phyloP scores from a whole-genome alignment of 1,140 invertebrate species.

The Anoplolepis gracilipes region DNA sequence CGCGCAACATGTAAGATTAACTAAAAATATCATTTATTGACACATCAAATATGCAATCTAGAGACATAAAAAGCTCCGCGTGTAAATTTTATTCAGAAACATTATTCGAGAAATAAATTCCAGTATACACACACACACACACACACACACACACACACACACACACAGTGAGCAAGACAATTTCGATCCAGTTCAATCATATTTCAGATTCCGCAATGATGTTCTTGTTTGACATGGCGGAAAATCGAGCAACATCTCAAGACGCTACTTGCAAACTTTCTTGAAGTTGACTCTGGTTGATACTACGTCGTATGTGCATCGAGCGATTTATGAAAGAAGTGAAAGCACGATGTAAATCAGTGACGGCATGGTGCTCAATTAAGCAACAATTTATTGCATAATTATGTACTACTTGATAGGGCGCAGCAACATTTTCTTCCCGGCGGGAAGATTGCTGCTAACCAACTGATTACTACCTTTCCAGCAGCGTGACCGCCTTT shows the following conservation, averaged over 20 bases:
- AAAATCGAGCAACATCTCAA: constrained; percentile 44
- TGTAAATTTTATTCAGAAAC: neutral
- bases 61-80: neutral
- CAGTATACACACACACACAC: too few relatives aligned
- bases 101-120: constrained; percentile 9
- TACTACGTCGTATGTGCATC: constrained; percentile 27
- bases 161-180: constrained; percentile 9
- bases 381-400: constrained; percentile 73
- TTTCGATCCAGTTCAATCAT: constrained; percentile 41
- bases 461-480: constrained; percentile 53
- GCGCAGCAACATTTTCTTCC: constrained; percentile 55
- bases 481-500: constrained; percentile 37
- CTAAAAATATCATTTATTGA: constrained; percentile 30
- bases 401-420: constrained; percentile 59
- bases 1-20: neutral
- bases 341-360: constrained; percentile 73
- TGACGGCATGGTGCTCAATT: constrained; percentile 65
- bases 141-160: too few relatives aligned
- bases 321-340: constrained; percentile 71
- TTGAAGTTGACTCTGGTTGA: constrained; percentile 11
- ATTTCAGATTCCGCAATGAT: neutral
- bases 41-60: neutral
- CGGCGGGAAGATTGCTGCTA: constrained; percentile 22
- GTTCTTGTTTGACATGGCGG: constrained; percentile 30
- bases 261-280: neutral